A percentile compares a stretch with the other conserved stretches of the same genome.
phyloP scores from a whole-genome alignment of 1,140 invertebrate genomes.

The Drosophila sulfurigaster region DNA sequence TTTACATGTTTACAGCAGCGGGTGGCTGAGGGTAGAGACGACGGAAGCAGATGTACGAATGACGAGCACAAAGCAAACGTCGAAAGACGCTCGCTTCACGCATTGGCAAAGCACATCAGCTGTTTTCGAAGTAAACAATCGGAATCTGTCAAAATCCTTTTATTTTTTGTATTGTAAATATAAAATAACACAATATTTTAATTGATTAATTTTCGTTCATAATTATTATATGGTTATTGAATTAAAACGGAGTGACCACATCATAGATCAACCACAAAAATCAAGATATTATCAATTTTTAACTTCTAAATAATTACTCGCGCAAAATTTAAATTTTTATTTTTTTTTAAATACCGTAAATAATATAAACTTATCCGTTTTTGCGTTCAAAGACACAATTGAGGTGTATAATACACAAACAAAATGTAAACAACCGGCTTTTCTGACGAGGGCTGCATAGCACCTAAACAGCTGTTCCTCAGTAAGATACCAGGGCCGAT shows the following conservation, averaged over 20 bases:
- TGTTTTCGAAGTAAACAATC: not conserved
- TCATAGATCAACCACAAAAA: too few relatives aligned
- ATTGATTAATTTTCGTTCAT: not conserved
- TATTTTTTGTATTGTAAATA: too few relatives aligned
- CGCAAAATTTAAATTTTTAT: too few relatives aligned
- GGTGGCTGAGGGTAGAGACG: constrained; percentile 30
- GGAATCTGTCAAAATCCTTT: not conserved
- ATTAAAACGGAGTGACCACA: too few relatives aligned
- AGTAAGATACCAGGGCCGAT: not conserved
- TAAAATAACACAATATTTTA: not conserved
- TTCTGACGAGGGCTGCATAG: not conserved
- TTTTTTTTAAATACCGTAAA: too few relatives aligned
- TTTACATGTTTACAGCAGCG: constrained; percentile 50
- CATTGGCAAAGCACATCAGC: constrained; percentile 2
- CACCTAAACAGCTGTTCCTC: not conserved
- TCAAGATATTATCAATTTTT: too few relatives aligned
- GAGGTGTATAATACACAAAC: not conserved
- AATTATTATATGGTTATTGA: not conserved
- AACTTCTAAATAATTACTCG: too few relatives aligned
- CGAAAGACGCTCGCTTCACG: constrained; percentile 11
- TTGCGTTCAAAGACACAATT: not conserved
- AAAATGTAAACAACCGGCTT: not conserved
- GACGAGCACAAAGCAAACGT: constrained; percentile 49
- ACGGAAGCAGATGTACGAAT: constrained; percentile 40
- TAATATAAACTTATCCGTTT: too few relatives aligned